A percentile compares a stretch with the other conserved stretches of the same genome.
These are phyloP conservation scores for Macrotrachela quadricornifera DNA, from an alignment of 1,140 invertebrate genomes.

Conservation along the genomic window DNA sequence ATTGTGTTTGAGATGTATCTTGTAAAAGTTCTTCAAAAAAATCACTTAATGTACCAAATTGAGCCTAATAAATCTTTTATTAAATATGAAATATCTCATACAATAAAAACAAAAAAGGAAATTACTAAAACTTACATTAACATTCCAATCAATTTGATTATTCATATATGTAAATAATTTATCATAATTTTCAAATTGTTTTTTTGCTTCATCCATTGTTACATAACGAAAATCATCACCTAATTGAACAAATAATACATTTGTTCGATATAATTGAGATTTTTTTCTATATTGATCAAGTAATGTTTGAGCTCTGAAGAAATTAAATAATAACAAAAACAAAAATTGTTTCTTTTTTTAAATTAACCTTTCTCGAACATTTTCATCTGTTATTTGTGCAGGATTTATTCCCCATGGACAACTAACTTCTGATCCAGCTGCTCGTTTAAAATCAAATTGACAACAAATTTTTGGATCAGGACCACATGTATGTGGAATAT, in stretches of 20 bases:
- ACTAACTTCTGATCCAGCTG: constrained; percentile 46
- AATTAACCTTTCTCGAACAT: constrained; percentile 57
- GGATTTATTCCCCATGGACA: constrained; percentile 74
- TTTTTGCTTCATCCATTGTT: constrained; percentile 71
- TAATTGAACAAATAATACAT: constrained; percentile 64
- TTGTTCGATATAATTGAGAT: constrained; percentile 66
- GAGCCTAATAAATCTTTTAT: constrained; percentile 32
- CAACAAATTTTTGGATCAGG: constrained; percentile 89
- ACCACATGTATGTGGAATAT: constrained; percentile 88
- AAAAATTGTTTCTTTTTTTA: no score
- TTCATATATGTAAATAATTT: constrained; percentile 83
- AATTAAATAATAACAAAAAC: not conserved
- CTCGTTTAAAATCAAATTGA: constrained; percentile 85
- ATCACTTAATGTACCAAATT: constrained; percentile 77
- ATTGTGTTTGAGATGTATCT: constrained; percentile 16
- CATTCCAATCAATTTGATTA: constrained; percentile 44
- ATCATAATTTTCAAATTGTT: constrained; percentile 75
- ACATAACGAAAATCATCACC: constrained; percentile 93
- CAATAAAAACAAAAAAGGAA: not conserved
- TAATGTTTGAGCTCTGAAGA: constrained; percentile 47
- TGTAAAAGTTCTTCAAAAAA: constrained; percentile 47
- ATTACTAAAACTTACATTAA: constrained; percentile 43
- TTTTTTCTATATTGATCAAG: constrained; percentile 92
- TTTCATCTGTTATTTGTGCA: constrained; percentile 50
- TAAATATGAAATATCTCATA: no score